A percentile compares a stretch with the other conserved stretches of the same genome.
Conservation (phyloP, 2,113 vertebrate species). For the Mus pahari region DNA sequence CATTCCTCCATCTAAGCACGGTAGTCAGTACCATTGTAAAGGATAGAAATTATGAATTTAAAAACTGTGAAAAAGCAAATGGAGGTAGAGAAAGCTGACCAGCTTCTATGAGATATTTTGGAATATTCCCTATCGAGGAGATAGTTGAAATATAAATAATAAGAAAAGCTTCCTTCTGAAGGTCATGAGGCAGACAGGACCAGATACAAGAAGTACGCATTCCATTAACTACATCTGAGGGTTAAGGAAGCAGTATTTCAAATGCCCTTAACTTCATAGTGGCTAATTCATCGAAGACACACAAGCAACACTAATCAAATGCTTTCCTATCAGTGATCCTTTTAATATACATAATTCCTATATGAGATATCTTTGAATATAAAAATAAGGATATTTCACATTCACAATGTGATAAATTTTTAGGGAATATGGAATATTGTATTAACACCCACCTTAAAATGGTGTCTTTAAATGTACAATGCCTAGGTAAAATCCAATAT, state of each 20-base stretch:
- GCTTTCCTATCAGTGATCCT: background rate
- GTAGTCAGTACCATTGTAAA: background rate
- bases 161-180: background rate
- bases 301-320: background rate
- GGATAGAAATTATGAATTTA: background rate
- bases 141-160: background rate
- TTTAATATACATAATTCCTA: background rate
- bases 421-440: background rate
- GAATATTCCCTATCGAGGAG: background rate
- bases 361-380: background rate
- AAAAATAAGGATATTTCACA: background rate
- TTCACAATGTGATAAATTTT: background rate
- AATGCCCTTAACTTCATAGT: background rate
- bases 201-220: background rate
- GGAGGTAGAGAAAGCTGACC: background rate
- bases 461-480: background rate
- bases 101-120: background rate
- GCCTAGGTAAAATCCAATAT: background rate
- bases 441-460: slow-evolving; percentile 5
- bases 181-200: background rate
- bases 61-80: background rate
- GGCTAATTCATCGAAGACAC: background rate
- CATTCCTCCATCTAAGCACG: background rate
- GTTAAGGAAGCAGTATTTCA: background rate
- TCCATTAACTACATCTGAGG: background rate